Conservation (phyloP, 1,140 invertebrate species). For the Procambarus virginalis region DNA sequence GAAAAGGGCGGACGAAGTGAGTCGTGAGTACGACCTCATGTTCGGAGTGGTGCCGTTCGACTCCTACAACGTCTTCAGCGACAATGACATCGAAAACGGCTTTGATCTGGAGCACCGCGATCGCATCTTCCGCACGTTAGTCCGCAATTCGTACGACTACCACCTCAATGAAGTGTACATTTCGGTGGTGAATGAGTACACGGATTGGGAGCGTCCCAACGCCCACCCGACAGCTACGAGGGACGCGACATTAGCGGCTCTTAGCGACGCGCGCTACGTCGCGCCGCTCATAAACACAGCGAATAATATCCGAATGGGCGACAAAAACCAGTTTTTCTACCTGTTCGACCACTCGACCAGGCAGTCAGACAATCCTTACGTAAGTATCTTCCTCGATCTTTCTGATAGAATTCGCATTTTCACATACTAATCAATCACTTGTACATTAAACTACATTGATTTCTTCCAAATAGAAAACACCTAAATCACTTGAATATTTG, state of each 20-base stretch:
- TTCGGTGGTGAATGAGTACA: conserved; percentile 97
- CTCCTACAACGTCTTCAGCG: conserved; percentile 76
- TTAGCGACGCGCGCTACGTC: conserved; percentile 94
- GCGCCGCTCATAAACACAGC: conserved; percentile 89
- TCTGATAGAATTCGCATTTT: too few relatives aligned
- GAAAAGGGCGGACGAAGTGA: conserved; percentile 66
- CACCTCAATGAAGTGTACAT: conserved; percentile 98
- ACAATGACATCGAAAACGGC: conserved; percentile 85
- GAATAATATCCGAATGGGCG: conserved; percentile 78
- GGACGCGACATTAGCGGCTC: conserved; percentile 91
- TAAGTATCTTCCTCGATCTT: neutral
- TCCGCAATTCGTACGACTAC: conserved; percentile 93
- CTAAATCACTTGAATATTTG: too few relatives aligned
- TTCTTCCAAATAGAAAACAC: too few relatives aligned
- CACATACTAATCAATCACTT: too few relatives aligned
- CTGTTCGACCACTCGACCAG: conserved; percentile 86
- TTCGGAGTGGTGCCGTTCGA: conserved; percentile 79
- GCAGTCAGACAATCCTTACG: conserved; percentile 76
- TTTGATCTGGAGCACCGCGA: conserved; percentile 92
- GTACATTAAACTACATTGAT: too few relatives aligned
- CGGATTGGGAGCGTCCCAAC: conserved; percentile 94
- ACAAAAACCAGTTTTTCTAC: conserved; percentile 88
- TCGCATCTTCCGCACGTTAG: conserved; percentile 93
- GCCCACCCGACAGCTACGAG: conserved; percentile 93
- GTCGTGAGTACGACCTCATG: conserved; percentile 76